A percentile compares a stretch with the other conserved stretches of the same genome.
Conservation (phyloP, 2,888 invertebrate species). For the Acrocyrtus sp. region DNA sequence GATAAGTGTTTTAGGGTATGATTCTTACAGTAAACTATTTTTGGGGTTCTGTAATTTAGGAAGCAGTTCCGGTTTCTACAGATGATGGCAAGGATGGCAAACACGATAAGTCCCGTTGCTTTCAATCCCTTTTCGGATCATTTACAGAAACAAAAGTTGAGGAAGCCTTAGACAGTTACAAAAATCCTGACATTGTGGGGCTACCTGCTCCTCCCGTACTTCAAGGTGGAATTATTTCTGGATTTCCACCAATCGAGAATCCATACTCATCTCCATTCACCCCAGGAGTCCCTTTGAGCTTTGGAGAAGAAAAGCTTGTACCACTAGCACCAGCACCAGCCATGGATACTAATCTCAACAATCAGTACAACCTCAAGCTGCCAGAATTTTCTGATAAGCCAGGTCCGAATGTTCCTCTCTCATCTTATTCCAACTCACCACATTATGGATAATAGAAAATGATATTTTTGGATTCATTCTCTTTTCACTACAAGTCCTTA, state of each 20-base stretch:
- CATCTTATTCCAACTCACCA: too few relatives aligned
- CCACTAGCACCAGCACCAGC: too few relatives aligned
- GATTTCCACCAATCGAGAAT: neutral
- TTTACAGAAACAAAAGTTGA: neutral
- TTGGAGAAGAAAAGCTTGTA: too few relatives aligned
- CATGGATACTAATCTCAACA: slow-evolving; percentile 8
- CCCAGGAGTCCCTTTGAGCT: slow-evolving; percentile 10
- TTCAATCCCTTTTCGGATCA: slow-evolving; percentile 1
- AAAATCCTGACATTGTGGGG: neutral
- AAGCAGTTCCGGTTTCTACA: too few relatives aligned
- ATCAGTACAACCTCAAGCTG: neutral
- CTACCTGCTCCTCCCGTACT: neutral
- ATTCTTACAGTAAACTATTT: too few relatives aligned
- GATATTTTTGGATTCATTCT: neutral
- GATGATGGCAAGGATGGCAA: too few relatives aligned
- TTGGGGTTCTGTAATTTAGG: too few relatives aligned
- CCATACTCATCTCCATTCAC: slow-evolving; percentile 1
- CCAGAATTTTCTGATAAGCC: neutral
- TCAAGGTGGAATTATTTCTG: slow-evolving; percentile 9
- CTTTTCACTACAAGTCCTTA: neutral
- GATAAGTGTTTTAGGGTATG: too few relatives aligned
- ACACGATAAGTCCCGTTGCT: slow-evolving; percentile 7
- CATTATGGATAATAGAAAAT: neutral
- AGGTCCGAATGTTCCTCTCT: too few relatives aligned
- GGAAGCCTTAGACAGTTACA: neutral